Evolutionary conservation across 92 coral and sea anemone species (phyloP).

Genomic region (Desmophyllum pertusum): DNA sequence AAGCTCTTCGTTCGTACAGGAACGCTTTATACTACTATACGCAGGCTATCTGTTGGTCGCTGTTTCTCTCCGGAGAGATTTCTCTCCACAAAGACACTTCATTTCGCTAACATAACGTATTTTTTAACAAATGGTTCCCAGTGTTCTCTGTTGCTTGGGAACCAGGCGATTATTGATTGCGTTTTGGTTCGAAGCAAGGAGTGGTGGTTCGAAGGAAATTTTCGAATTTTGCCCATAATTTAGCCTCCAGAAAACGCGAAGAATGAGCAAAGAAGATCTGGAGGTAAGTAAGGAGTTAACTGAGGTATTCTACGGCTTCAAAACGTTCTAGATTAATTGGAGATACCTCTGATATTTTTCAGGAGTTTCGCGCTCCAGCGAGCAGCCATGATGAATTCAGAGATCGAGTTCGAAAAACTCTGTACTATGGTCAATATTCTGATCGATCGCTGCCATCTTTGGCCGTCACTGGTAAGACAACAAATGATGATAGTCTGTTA

Average conservation of each 20-base stretch:
- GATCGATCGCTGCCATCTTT: slow-evolving; percentile 94
- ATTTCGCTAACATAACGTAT: background rate
- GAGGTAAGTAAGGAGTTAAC: background rate
- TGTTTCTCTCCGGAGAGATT: too few relatives aligned
- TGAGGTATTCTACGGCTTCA: too few relatives aligned
- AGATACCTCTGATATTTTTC: background rate
- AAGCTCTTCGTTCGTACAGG: too few relatives aligned
- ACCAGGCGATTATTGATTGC: slow-evolving; percentile 15
- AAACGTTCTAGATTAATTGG: background rate
- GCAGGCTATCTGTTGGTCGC: too few relatives aligned
- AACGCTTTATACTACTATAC: too few relatives aligned
- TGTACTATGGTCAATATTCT: slow-evolving; percentile 92
- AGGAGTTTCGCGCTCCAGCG: slow-evolving; percentile 41
- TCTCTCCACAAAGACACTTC: background rate
- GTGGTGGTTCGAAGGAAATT: too few relatives aligned
- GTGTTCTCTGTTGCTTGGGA: slow-evolving; percentile 16
- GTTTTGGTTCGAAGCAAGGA: background rate
- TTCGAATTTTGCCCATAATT: background rate
- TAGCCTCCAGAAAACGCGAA: background rate
- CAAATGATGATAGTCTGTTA: background rate
- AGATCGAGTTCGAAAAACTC: slow-evolving; percentile 82
- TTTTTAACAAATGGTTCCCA: background rate
- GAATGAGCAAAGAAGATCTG: slow-evolving; percentile 12
- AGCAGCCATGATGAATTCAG: slow-evolving; percentile 72
- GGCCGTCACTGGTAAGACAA: slow-evolving; percentile 83